Percentiles rank a stretch among this genome's conserved stretches.
Evolutionary conservation across 2,797 vertebrate genomes (phyloP).

Genomic region (Hypotaenidia okinawae): DNA sequence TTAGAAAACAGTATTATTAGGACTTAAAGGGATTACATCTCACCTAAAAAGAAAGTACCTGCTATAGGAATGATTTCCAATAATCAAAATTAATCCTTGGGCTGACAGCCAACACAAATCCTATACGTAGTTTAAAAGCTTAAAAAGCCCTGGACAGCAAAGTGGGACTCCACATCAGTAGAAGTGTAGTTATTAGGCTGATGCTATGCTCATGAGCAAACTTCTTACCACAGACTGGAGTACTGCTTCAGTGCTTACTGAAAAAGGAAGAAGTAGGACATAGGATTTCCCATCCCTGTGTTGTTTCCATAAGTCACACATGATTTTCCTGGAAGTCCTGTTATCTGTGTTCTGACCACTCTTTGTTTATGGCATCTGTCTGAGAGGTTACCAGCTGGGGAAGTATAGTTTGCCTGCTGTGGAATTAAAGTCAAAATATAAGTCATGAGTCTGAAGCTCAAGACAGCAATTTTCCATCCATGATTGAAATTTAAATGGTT

Average conservation of each 20-base stretch:
- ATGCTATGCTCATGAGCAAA: neutral
- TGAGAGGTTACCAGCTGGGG: neutral
- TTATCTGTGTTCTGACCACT: neutral
- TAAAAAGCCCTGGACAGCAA: neutral
- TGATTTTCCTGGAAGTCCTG: neutral
- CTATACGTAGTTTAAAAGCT: neutral
- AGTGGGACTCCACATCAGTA: neutral
- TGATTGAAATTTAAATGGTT: neutral
- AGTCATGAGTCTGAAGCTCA: neutral
- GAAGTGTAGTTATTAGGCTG: neutral
- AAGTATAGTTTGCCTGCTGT: neutral
- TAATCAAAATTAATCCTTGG: constrained; percentile 45
- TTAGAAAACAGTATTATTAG: neutral
- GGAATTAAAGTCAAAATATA: neutral
- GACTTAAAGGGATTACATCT: constrained; percentile 27
- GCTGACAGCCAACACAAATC: constrained; percentile 6
- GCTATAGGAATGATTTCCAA: constrained; percentile 18
- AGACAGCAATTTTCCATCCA: neutral
- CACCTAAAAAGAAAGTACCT: constrained; percentile 10
- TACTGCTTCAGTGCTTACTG: neutral
- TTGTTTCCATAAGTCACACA: neutral
- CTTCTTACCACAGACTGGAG: neutral
- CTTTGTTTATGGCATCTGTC: neutral
- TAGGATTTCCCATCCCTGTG: neutral
- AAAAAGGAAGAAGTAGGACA: neutral